phyloP scores from a whole-genome alignment of 1,140 invertebrate genomes.

The Zaprionus kolodkinae region DNA sequence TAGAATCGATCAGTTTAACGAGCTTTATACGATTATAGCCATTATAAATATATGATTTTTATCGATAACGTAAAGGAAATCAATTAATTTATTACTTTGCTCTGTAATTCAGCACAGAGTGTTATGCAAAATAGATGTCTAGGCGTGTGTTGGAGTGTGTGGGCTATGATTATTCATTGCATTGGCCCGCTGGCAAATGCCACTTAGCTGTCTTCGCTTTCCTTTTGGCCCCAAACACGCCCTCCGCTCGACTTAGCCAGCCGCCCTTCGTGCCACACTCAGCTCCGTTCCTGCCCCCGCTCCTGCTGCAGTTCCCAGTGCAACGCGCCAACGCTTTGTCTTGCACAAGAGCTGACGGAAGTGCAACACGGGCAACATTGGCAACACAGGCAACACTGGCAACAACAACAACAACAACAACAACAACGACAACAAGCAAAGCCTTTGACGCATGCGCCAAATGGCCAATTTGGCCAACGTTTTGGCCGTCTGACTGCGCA shows the following conservation, averaged over 20 bases:
- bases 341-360: conserved; percentile 59
- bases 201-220: conserved; percentile 46
- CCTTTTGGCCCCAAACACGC: conserved; percentile 24
- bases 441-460: conserved; percentile 70
- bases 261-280: conserved; percentile 4
- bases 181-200: conserved; percentile 23
- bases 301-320: neutral
- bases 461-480: conserved; percentile 56
- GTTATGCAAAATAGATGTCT: conserved; percentile 34
- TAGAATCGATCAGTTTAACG: too few relatives aligned
- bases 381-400: too few relatives aligned
- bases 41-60: conserved; percentile 27
- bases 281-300: neutral
- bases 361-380: conserved; percentile 29
- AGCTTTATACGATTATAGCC: neutral
- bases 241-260: conserved; percentile 18
- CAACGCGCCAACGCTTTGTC: conserved; percentile 19
- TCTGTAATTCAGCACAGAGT: conserved; percentile 20
- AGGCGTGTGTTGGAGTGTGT: neutral
- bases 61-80: neutral
- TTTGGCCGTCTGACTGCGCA: conserved; percentile 35
- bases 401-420: conserved; percentile 33
- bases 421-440: conserved; percentile 24
- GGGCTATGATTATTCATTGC: conserved; percentile 25
- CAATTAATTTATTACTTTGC: neutral